Conservation (phyloP, 2,113 vertebrate species). For the Symphodus melops region DNA sequence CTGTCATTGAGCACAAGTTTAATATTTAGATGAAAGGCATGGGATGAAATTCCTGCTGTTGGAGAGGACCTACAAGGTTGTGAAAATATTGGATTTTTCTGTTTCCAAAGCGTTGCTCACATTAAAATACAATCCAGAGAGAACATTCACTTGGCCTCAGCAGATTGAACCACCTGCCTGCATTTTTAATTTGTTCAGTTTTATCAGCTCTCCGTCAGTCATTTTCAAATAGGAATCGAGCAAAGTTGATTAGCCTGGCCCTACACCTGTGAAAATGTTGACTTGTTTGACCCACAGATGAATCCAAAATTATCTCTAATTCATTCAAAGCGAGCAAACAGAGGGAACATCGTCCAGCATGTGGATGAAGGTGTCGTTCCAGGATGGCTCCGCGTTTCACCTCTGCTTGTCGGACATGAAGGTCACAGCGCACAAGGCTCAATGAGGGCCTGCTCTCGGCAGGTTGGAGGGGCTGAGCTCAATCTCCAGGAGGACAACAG, state of each 20-base stretch:
- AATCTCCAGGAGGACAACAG: conserved; percentile 72
- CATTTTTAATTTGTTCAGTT: conserved; percentile 56
- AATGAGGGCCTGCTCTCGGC: conserved; percentile 57
- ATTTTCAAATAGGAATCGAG: conserved; percentile 62
- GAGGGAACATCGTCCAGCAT: conserved; percentile 35
- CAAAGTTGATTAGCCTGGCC: conserved; percentile 73
- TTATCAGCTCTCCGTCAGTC: conserved; percentile 73
- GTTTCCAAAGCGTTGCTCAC: conserved; percentile 8
- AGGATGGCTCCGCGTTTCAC: conserved; percentile 56
- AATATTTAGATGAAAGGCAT: background rate
- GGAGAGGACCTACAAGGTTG: background rate
- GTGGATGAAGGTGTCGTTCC: conserved; percentile 45
- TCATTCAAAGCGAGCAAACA: conserved; percentile 52
- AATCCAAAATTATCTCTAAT: conserved; percentile 70
- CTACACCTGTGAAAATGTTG: conserved; percentile 45
- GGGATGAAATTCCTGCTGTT: background rate
- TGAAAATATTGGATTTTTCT: background rate
- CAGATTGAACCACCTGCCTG: conserved; percentile 49
- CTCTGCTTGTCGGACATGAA: conserved; percentile 74
- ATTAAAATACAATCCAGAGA: conserved; percentile 25
- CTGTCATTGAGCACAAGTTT: background rate
- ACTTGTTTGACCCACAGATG: conserved; percentile 72
- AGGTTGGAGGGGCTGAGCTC: conserved; percentile 65
- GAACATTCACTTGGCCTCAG: conserved; percentile 59
- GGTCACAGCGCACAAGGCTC: conserved; percentile 63